Conservation (phyloP, 2,113 vertebrate genomes). For the Leptobrachium leishanense region DNA sequence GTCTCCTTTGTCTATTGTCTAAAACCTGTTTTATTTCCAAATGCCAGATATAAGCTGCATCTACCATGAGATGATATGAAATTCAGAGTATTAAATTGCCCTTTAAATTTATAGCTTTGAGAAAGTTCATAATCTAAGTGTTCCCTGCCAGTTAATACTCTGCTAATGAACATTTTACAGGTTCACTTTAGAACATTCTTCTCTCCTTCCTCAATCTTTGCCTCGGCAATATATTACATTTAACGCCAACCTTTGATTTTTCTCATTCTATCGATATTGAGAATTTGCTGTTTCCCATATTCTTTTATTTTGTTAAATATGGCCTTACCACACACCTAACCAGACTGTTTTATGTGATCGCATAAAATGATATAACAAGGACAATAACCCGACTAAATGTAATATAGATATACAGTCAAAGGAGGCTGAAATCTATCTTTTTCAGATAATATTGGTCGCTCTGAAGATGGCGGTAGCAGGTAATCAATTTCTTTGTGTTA, state of each 20-base stretch:
- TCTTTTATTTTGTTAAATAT: background rate
- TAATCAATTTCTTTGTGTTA: constrained; percentile 43
- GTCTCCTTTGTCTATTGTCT: constrained; percentile 55
- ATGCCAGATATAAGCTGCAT: constrained; percentile 70
- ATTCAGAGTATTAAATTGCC: constrained; percentile 75
- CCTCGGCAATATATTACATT: constrained; percentile 42
- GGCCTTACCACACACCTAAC: too few species aligned
- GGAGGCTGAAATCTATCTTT: constrained; percentile 14
- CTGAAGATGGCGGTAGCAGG: constrained; percentile 41
- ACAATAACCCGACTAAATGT: background rate
- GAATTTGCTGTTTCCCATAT: background rate
- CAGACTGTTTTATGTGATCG: too few species aligned
- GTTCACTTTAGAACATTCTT: constrained; percentile 63
- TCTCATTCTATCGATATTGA: background rate
- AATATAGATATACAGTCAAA: constrained; percentile 9
- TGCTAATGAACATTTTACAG: constrained; percentile 72
- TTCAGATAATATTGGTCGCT: constrained; percentile 27
- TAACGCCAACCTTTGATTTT: constrained; percentile 7
- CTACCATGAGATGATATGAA: constrained; percentile 78
- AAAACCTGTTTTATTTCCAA: constrained; percentile 58
- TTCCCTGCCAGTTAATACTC: constrained; percentile 69
- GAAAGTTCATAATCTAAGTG: constrained; percentile 71
- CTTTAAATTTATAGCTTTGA: constrained; percentile 76
- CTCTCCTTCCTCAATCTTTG: constrained; percentile 67
- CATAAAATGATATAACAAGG: background rate